Evolutionary conservation across 2,888 invertebrate species (phyloP).

Genomic region (Microplitis manilae): DNA sequence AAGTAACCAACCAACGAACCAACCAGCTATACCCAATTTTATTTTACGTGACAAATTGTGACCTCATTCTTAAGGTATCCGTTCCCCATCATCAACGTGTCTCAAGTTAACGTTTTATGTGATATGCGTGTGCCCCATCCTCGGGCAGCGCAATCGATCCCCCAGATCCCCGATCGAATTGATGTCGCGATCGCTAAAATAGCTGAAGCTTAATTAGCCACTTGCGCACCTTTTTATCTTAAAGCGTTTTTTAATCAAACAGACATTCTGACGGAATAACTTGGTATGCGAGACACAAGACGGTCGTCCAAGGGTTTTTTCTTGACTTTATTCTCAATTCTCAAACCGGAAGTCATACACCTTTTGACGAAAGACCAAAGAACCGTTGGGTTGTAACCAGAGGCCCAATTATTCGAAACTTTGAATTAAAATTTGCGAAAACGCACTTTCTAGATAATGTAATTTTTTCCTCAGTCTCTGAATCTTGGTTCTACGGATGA

Average conservation of each 20-base stretch:
- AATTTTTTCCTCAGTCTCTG: no score
- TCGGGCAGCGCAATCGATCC: slow-evolving; percentile 12
- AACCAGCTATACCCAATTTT: slow-evolving; percentile 49
- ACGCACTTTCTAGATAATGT: no score
- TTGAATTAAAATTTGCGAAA: no score
- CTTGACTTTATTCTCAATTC: not conserved
- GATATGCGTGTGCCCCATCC: slow-evolving; percentile 20
- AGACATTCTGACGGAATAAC: slow-evolving; percentile 7
- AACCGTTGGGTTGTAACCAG: not conserved
- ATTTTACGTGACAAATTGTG: slow-evolving; percentile 64
- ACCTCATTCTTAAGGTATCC: slow-evolving; percentile 62
- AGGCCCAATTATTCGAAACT: not conserved
- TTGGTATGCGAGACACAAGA: not conserved
- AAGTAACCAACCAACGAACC: slow-evolving; percentile 13
- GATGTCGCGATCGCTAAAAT: slow-evolving; percentile 30
- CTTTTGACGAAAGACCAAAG: slow-evolving; percentile 6
- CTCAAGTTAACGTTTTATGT: slow-evolving; percentile 2
- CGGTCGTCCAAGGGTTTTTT: not conserved
- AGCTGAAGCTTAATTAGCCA: slow-evolving; percentile 41
- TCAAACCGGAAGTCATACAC: slow-evolving; percentile 24
- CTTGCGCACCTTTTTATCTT: slow-evolving; percentile 28
- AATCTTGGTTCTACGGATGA: no score
- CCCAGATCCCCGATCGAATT: not conserved
- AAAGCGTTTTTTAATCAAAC: slow-evolving; percentile 5
- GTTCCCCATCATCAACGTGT: slow-evolving; percentile 23